These are phyloP conservation scores for Sarcophaga variegata DNA, from an alignment of 2,888 invertebrate genomes.

Conservation along the genomic window DNA sequence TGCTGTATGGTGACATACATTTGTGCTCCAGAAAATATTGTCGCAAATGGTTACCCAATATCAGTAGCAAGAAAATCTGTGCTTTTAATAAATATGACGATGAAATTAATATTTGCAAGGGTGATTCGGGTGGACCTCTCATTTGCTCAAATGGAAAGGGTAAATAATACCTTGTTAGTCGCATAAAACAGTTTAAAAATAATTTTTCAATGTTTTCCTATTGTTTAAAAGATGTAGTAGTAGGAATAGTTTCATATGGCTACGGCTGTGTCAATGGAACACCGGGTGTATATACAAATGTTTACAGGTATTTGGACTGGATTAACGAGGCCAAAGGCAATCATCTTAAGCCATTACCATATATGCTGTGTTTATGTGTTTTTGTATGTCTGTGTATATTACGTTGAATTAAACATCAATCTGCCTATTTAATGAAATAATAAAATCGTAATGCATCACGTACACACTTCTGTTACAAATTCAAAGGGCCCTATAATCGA, in stretches of 20 bases:
- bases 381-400: background rate
- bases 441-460: background rate
- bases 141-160: conserved; percentile 61
- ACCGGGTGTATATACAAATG: conserved; percentile 38
- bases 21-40: conserved; percentile 51
- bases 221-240: conserved; percentile 27
- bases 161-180: background rate
- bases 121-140: conserved; percentile 76
- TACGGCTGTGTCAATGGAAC: conserved; percentile 69
- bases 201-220: background rate
- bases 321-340: background rate
- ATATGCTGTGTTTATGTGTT: background rate
- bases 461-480: background rate
- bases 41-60: conserved; percentile 21
- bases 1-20: conserved; percentile 71
- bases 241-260: conserved; percentile 75
- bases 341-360: background rate
- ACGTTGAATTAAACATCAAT: no score
- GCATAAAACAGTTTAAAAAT: background rate
- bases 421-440: background rate
- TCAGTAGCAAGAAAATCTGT: conserved; percentile 72
- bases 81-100: conserved; percentile 66
- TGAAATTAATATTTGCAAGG: conserved; percentile 73
- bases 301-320: conserved; percentile 36
- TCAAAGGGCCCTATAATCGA: background rate